Evolutionary conservation across 1,140 invertebrate species (phyloP).

Genomic region (Megalonaias nervosa): DNA sequence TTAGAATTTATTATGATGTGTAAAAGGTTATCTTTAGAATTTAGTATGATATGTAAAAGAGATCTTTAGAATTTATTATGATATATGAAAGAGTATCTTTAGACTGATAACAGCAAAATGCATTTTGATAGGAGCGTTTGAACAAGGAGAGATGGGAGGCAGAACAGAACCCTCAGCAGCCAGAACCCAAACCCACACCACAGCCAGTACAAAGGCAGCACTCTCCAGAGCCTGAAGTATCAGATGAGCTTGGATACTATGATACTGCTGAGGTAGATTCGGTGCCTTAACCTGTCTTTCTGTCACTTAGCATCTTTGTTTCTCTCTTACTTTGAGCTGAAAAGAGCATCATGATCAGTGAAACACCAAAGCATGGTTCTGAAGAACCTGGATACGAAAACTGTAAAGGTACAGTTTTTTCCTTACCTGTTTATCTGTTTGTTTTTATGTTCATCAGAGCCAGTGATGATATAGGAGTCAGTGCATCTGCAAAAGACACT

Average conservation of each 20-base stretch:
- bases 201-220: conserved; percentile 16
- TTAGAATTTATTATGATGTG: no score
- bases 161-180: conserved; percentile 39
- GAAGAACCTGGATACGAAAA: background rate
- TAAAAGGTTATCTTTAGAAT: no score
- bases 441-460: background rate
- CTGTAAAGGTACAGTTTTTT: background rate
- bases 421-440: no score
- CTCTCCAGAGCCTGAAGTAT: conserved; percentile 4
- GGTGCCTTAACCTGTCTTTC: no score
- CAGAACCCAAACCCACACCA: conserved; percentile 23
- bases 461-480: conserved; percentile 1
- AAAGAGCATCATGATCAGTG: no score
- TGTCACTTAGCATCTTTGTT: no score
- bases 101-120: no score
- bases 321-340: no score
- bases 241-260: background rate
- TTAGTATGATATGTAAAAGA: no score
- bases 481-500: background rate
- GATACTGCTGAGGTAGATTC: no score
- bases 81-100: no score
- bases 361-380: conserved; percentile 24
- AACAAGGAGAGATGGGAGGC: conserved; percentile 57
- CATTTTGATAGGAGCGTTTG: conserved; percentile 33
- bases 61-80: no score